Percentiles rank a stretch among this genome's conserved stretches.
Evolutionary conservation across 2,888 invertebrate genomes (phyloP).

Genomic region (Pterobdella sp.): DNA sequence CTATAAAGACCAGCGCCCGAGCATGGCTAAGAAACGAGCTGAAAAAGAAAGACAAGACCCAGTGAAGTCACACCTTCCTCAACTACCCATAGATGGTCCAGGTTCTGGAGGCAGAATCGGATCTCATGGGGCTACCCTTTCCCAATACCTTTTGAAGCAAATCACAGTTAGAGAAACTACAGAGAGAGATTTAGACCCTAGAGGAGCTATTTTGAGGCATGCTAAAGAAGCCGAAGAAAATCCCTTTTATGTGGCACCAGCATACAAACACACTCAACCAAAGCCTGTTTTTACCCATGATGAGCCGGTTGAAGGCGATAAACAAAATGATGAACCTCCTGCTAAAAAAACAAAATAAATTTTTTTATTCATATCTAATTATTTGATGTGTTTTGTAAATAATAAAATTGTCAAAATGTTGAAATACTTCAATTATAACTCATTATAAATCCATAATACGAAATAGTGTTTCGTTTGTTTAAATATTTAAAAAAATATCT

Average conservation of each 20-base stretch:
- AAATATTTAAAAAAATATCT: no score
- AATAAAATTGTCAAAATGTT: no score
- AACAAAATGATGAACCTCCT: slow-evolving; percentile 8
- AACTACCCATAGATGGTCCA: slow-evolving; percentile 56
- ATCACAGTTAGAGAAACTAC: slow-evolving; percentile 74
- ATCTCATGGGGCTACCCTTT: slow-evolving; percentile 86
- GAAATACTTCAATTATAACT: no score
- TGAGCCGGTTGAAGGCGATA: slow-evolving; percentile 49
- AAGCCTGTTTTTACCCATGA: slow-evolving; percentile 61
- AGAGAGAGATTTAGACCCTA: slow-evolving; percentile 63
- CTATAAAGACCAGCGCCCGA: slow-evolving; percentile 76
- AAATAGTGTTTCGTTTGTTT: no score
- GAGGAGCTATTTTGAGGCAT: slow-evolving; percentile 85
- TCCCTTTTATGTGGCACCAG: slow-evolving; percentile 70
- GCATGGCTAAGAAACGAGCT: slow-evolving; percentile 70
- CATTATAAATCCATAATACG: no score
- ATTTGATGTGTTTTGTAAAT: no score
- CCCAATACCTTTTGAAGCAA: slow-evolving; percentile 90
- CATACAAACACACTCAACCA: slow-evolving; percentile 65
- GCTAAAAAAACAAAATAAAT: slow-evolving; percentile 2
- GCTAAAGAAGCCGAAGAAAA: slow-evolving; percentile 91
- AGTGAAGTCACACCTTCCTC: slow-evolving; percentile 55
- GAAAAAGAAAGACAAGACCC: slow-evolving; percentile 73
- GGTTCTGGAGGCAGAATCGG: slow-evolving; percentile 78
- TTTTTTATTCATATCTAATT: no score